Base-by-base conservation (phyloP, 2,888 invertebrate species). In the Sphaeridia pumilis region DNA sequence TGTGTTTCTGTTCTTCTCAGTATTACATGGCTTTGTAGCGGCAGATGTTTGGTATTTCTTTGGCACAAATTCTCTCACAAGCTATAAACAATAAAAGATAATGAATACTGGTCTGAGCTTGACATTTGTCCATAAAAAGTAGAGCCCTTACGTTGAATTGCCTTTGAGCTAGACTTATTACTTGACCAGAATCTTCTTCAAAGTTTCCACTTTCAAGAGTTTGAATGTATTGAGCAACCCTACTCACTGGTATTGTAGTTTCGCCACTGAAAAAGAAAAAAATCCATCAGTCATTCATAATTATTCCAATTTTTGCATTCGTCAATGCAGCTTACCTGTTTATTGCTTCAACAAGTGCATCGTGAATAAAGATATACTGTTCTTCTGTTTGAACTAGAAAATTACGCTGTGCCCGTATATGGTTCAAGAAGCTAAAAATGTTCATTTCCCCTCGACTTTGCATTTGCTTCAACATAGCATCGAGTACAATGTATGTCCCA, bases 351-450 rank as follows among this genome's bases (percentile, higher is more conserved):
- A 92, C 76, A 57, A 97, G 71, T 0, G 94, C 95, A 70, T 95
- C 94, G 72, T 97, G 95, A 63, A 95, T 90, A 74, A 97, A 95
- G 61, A 95, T 89, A 73, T 95, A 97, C 70, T 97, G 97, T 69
- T 97, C 95, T 75, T 97, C 93, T 10, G 97, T 98, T 72, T 97
- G 97, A 1, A 97, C 97, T 60, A 97, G 77, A 72, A 90, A 93
- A 73, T 94, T 94, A 49, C 97, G 76, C 71, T 97, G 97, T 21
- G 87, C 84, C 50, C 97, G 81, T 67, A 97, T 97, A 69, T 95
- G 88, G 61, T 87, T 84, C 44, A 97, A 78, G 72, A 94, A 97
- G 45, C 89, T 93, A 68, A 84, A 87, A 0, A 94, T 85, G 64
- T 92, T 92, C 4, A 94, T 80, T 57, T 88, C 87, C 54, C 83